Evolutionary conservation across 1,140 invertebrate species (phyloP), one percentile per base, ranked within the genome.

Genomic region (Geopemphigus sp.): DNA sequence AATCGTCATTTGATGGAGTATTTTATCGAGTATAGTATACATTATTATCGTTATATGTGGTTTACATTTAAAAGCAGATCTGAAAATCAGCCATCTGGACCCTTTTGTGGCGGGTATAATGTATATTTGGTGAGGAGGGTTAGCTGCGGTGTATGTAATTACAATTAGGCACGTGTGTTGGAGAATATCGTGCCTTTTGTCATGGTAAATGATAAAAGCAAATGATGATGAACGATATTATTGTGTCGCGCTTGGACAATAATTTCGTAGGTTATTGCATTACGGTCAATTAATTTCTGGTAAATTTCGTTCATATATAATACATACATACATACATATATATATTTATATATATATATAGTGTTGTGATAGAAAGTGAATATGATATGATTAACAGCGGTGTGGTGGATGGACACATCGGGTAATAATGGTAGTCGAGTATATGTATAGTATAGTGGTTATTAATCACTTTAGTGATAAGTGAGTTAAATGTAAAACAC

Each of bases 81-180:
- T 39, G 24, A 26, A n/a, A 10, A 68, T 68, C 68, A 22, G 68
- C 47, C 56, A 61, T 61, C 56, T 45, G 73, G 54, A 78, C 57
- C 57, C 57, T 63, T 72, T 61, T 61, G 73, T 14, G 73, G 73
- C 22, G 32, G 32, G 59, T 76, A 24, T 8, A 39, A 8, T 39
- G 32, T 39, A 39, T 39, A 39, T 57, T 76, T 61, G 17, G 53
- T 1, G 56, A 29, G 39, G 74, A 11, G 22, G 14, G 26, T 39
- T 39, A 39, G 8, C 32, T 17, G 15, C 15, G 10, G 32, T 63
- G 24, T 63, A 29, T 63, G 57, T 26, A 78, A 50, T 50, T 45
- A 19, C 57, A 78, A 63, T 78, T 78, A 78, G 74, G 61, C 57
- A 78, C 74, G 74, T 78, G 74, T 78, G 74, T 59, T 39, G 39